Percentiles rank a stretch among this genome's conserved stretches.
phyloP scores from a whole-genome alignment of 1,140 invertebrate species.

The Lycorma delicatula region DNA sequence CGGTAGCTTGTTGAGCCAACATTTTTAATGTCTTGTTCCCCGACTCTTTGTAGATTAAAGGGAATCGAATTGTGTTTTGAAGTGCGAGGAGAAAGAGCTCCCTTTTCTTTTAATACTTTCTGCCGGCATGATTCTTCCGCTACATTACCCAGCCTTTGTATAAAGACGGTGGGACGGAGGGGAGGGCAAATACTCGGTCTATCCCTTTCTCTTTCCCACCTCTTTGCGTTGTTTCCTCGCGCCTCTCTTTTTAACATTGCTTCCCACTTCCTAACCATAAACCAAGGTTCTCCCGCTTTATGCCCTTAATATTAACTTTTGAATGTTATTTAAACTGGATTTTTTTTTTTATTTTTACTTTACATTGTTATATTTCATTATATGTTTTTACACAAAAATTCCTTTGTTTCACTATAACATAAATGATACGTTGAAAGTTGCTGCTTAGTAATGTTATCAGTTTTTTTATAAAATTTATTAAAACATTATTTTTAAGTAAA shows the following conservation, averaged over 20 bases:
- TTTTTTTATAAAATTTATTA: no score
- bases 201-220: slow-evolving; percentile 3
- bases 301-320: no score
- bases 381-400: no score
- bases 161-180: slow-evolving; percentile 2
- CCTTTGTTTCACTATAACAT: no score
- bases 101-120: slow-evolving; percentile 18
- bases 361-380: no score
- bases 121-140: slow-evolving; percentile 15
- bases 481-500: no score
- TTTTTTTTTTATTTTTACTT: no score
- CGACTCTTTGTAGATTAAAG: neutral
- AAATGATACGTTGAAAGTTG: no score
- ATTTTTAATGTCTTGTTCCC: slow-evolving; percentile 14
- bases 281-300: no score
- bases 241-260: neutral
- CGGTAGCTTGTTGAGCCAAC: slow-evolving; percentile 1
- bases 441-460: no score
- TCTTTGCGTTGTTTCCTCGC: neutral
- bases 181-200: no score
- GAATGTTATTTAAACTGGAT: no score
- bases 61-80: slow-evolving; percentile 15
- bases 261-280: neutral
- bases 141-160: slow-evolving; percentile 11
- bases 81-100: neutral